Percentiles rank a stretch among this genome's conserved stretches.
phyloP scores from a whole-genome alignment of 2,113 vertebrate species.

The Hiodon tergisus region DNA sequence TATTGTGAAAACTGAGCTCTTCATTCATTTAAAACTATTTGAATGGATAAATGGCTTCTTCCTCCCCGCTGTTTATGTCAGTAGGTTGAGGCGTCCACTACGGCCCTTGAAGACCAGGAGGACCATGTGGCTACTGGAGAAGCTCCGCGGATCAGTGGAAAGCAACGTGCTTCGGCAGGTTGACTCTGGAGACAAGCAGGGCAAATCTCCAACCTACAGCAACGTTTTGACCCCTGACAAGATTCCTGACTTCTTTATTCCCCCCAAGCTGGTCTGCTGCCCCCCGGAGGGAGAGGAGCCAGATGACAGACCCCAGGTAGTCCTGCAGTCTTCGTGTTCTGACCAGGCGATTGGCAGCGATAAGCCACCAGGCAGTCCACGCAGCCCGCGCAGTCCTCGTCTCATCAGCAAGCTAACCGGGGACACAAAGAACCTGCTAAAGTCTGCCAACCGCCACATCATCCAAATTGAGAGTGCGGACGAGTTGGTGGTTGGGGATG shows the following conservation, averaged over 20 bases:
- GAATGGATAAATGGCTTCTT: neutral
- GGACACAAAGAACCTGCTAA: constrained; percentile 74
- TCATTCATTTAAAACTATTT: no score
- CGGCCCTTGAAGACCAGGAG: constrained; percentile 22
- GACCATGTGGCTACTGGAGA: constrained; percentile 89
- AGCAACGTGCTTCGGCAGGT: constrained; percentile 59
- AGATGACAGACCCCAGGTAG: constrained; percentile 50
- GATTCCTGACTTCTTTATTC: constrained; percentile 96
- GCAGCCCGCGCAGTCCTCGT: constrained; percentile 78
- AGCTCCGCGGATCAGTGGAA: constrained; percentile 82
- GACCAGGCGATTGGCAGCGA: constrained; percentile 70
- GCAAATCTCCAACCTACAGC: constrained; percentile 69
- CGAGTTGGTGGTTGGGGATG: constrained; percentile 64
- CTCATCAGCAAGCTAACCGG: constrained; percentile 67
- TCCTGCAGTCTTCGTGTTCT: constrained; percentile 58
- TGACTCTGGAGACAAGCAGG: constrained; percentile 63
- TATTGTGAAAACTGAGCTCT: no score
- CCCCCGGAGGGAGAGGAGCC: constrained; percentile 64
- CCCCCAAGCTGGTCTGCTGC: constrained; percentile 76
- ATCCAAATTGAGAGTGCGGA: constrained; percentile 93
- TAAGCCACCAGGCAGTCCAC: constrained; percentile 54
- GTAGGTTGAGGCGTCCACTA: constrained; percentile 40
- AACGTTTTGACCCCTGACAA: constrained; percentile 96
- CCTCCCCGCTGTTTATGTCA: constrained; percentile 41
- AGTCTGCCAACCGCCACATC: constrained; percentile 78